These are phyloP conservation scores for Sinocyclocheilus anshuiensis DNA, from an alignment of 2,113 vertebrate genomes.

Conservation along the genomic window DNA sequence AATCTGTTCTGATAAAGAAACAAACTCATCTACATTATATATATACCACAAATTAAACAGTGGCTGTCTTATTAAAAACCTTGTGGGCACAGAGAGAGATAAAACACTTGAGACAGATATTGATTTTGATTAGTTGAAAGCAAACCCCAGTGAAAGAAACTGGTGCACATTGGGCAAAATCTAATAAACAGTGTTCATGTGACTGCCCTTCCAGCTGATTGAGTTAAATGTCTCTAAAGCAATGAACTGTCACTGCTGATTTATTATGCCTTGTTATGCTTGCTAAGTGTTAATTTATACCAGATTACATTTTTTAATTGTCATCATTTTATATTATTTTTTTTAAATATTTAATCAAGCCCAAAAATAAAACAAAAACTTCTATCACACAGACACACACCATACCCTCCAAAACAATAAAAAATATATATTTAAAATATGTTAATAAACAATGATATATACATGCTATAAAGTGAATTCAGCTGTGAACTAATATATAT, in stretches of 20 bases:
- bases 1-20: too few relatives aligned
- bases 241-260: neutral
- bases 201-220: neutral
- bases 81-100: neutral
- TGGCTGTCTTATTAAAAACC: slow-evolving; percentile 29
- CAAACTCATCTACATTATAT: too few relatives aligned
- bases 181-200: neutral
- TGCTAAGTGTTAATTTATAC: neutral
- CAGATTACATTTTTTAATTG: neutral
- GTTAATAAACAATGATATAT: too few relatives aligned
- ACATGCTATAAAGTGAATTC: too few relatives aligned
- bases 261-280: neutral
- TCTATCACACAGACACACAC: too few relatives aligned
- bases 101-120: slow-evolving; percentile 26
- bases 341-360: too few relatives aligned
- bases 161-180: neutral
- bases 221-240: neutral
- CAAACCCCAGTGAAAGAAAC: slow-evolving; percentile 27
- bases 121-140: slow-evolving; percentile 41
- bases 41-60: slow-evolving; percentile 39
- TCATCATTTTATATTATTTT: too few relatives aligned
- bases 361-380: too few relatives aligned
- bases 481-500: too few relatives aligned
- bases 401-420: too few relatives aligned
- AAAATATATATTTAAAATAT: too few relatives aligned